Evolutionary conservation across 2,113 vertebrate genomes (phyloP).

Genomic region (Nothoprocta perdicaria): DNA sequence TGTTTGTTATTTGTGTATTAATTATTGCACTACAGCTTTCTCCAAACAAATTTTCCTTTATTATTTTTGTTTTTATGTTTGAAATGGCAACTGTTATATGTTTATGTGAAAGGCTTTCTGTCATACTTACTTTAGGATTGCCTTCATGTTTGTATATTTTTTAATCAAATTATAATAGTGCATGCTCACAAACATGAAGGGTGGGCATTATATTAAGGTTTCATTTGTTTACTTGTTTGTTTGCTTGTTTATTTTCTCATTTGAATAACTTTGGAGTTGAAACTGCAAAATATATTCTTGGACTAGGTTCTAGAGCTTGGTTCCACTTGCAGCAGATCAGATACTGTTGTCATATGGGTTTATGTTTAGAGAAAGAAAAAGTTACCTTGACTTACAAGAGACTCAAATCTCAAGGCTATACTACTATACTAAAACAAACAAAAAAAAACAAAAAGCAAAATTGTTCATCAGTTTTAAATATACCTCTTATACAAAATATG

Average conservation of each 20-base stretch:
- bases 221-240: too few species aligned
- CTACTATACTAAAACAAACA: background rate
- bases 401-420: background rate
- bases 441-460: background rate
- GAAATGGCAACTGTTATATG: background rate
- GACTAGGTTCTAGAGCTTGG: background rate
- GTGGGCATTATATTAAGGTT: accelerated
- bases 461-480: background rate
- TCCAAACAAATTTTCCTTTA: background rate
- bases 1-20: background rate
- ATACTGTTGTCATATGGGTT: background rate
- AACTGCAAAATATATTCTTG: background rate
- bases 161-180: background rate
- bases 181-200: background rate
- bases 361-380: background rate
- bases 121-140: background rate
- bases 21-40: background rate
- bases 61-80: background rate
- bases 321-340: background rate
- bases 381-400: background rate
- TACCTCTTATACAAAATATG: background rate
- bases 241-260: background rate
- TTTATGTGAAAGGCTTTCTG: background rate
- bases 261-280: background rate
- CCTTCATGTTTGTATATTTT: background rate